Conservation (phyloP, 2,113 vertebrate species). For the Petrocephalus zakoni region DNA sequence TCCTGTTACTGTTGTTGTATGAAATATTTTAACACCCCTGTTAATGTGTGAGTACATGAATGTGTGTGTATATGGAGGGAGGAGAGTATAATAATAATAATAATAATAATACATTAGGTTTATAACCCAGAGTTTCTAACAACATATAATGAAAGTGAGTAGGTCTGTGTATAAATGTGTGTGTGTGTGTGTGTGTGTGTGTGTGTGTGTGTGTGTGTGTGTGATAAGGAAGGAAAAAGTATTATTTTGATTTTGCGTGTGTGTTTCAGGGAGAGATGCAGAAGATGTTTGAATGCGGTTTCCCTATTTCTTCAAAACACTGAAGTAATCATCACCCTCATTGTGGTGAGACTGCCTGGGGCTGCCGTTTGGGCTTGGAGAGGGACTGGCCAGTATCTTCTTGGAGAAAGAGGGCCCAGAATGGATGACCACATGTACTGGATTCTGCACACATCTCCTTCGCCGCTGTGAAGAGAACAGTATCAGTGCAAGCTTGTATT, state of each 20-base stretch:
- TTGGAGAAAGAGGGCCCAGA: not conserved
- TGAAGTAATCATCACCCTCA: slow-evolving; percentile 9
- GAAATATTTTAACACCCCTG: not conserved
- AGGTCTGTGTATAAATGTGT: not conserved
- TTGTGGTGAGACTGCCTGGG: not conserved
- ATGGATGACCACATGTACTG: slow-evolving; percentile 7
- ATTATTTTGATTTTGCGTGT: not conserved
- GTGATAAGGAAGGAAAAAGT: not conserved
- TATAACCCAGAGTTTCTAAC: not conserved
- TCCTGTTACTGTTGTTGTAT: not conserved
- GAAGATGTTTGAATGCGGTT: not conserved
- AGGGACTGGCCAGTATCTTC: not conserved
- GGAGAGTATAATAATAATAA: too few species aligned
- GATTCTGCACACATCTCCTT: not conserved
- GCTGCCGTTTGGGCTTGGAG: not conserved
- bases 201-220: not conserved
- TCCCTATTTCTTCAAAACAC: not conserved
- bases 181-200: not conserved
- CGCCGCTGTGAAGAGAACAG: not conserved
- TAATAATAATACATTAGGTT: not conserved
- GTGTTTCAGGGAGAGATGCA: not conserved
- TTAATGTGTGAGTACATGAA: not conserved
- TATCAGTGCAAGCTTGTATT: not conserved
- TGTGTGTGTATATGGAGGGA: not conserved
- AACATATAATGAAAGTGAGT: not conserved